Conservation (phyloP, 2,113 vertebrate genomes). For the Hyperopisus bebe region DNA sequence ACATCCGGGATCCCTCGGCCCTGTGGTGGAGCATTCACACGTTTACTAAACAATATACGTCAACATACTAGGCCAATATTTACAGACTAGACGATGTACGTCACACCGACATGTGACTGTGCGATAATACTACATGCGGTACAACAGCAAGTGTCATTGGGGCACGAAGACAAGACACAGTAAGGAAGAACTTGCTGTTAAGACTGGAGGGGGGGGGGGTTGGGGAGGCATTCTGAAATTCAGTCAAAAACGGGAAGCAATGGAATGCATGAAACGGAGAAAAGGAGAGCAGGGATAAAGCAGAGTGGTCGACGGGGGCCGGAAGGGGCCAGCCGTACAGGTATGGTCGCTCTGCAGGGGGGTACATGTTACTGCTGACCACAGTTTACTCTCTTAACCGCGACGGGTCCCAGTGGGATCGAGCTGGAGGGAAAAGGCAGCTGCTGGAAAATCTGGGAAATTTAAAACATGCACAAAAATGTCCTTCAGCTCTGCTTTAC, state of each 20-base stretch:
- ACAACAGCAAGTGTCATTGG: not conserved
- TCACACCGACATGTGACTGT: not conserved
- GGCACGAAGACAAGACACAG: not conserved
- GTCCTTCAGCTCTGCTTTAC: not conserved
- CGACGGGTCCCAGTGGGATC: slow-evolving; percentile 49
- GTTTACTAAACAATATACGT: not conserved
- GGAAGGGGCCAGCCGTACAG: slow-evolving; percentile 48
- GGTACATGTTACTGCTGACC: slow-evolving; percentile 59
- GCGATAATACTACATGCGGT: not conserved
- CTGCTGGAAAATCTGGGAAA: slow-evolving; percentile 8
- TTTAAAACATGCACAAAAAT: not conserved
- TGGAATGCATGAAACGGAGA: not conserved
- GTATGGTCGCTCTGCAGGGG: slow-evolving; percentile 56
- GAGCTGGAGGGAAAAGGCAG: slow-evolving; percentile 35
- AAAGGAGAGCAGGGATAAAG: not conserved
- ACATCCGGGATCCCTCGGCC: not conserved
- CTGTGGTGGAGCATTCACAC: not conserved
- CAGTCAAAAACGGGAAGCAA: not conserved
- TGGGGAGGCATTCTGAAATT: not conserved
- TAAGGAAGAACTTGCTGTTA: not conserved
- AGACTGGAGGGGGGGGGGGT: not conserved
- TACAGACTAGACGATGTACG: not conserved
- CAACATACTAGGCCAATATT: not conserved
- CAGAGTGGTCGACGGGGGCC: slow-evolving; percentile 26
- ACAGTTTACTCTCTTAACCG: slow-evolving; percentile 59